phyloP scores from a whole-genome alignment of 2,797 vertebrate species.

The Sebastes itinus region DNA sequence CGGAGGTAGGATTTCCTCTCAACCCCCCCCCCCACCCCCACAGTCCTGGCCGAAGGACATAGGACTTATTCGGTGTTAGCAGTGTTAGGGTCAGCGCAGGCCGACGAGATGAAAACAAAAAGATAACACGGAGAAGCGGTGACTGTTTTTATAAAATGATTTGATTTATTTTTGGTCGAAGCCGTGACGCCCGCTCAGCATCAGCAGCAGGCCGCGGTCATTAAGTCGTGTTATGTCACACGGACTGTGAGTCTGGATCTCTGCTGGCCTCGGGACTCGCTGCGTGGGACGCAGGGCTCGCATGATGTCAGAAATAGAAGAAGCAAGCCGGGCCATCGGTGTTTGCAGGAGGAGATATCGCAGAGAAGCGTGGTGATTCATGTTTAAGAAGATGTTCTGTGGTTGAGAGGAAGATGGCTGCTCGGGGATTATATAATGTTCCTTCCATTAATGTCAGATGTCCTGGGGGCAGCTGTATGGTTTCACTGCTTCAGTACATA shows the following conservation, averaged over 20 bases:
- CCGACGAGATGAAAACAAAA: neutral
- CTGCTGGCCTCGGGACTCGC: neutral
- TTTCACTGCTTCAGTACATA: neutral
- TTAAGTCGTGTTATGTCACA: constrained; percentile 64
- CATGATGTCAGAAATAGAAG: constrained; percentile 45
- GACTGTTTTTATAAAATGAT: neutral
- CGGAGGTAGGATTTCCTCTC: neutral
- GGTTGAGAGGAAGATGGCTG: neutral
- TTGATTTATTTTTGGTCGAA: no score
- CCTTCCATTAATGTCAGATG: neutral
- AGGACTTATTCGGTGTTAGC: neutral
- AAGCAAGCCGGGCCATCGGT: neutral
- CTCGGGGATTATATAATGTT: neutral
- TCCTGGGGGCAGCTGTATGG: neutral
- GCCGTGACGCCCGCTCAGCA: neutral
- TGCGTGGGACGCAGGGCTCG: constrained; percentile 13
- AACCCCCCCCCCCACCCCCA: no score
- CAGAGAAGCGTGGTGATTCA: constrained; percentile 28
- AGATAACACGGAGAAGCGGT: neutral
- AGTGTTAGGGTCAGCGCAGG: neutral
- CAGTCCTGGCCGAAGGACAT: neutral
- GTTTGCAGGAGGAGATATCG: neutral
- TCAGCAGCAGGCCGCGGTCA: constrained; percentile 33
- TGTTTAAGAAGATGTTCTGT: constrained; percentile 1
- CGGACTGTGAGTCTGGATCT: constrained; percentile 26